Evolutionary conservation across 2,888 invertebrate genomes (phyloP).

Genomic region (Eurytoma californica): DNA sequence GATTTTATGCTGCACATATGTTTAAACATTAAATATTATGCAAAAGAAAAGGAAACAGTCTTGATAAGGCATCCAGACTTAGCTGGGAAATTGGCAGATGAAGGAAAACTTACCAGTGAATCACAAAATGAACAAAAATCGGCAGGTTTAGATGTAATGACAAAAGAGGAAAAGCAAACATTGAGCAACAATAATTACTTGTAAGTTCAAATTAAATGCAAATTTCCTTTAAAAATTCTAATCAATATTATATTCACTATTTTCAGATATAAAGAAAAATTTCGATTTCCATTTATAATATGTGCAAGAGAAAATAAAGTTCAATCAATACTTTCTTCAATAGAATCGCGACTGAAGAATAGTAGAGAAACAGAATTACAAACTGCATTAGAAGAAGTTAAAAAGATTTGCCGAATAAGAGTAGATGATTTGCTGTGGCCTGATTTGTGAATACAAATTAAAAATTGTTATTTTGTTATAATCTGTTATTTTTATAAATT

Average conservation of each 20-base stretch:
- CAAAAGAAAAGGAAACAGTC: slow-evolving; percentile 77
- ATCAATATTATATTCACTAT: slow-evolving; percentile 5
- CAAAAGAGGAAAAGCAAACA: slow-evolving; percentile 76
- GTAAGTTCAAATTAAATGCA: slow-evolving; percentile 63
- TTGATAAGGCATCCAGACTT: slow-evolving; percentile 81
- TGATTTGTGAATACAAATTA: slow-evolving; percentile 73
- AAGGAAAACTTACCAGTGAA: slow-evolving; percentile 78
- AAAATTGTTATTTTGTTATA: slow-evolving; percentile 17
- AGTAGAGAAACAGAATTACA: slow-evolving; percentile 77
- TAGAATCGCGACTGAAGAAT: slow-evolving; percentile 78
- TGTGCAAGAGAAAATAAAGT: slow-evolving; percentile 81
- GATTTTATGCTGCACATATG: slow-evolving; percentile 19
- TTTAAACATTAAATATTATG: slow-evolving; percentile 2
- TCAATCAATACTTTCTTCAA: slow-evolving; percentile 78
- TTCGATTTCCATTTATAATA: slow-evolving; percentile 83
- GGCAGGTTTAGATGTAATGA: slow-evolving; percentile 78
- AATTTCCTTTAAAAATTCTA: not conserved
- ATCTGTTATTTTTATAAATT: slow-evolving; percentile 42
- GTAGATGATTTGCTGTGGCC: slow-evolving; percentile 77
- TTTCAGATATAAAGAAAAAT: slow-evolving; percentile 80
- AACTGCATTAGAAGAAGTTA: slow-evolving; percentile 81
- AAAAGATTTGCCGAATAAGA: slow-evolving; percentile 81
- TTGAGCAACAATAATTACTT: slow-evolving; percentile 75
- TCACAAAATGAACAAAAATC: slow-evolving; percentile 78
- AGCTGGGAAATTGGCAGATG: slow-evolving; percentile 78